Evolutionary conservation across 2,888 invertebrate genomes (phyloP).

Genomic region (Subacronicta megacephala): DNA sequence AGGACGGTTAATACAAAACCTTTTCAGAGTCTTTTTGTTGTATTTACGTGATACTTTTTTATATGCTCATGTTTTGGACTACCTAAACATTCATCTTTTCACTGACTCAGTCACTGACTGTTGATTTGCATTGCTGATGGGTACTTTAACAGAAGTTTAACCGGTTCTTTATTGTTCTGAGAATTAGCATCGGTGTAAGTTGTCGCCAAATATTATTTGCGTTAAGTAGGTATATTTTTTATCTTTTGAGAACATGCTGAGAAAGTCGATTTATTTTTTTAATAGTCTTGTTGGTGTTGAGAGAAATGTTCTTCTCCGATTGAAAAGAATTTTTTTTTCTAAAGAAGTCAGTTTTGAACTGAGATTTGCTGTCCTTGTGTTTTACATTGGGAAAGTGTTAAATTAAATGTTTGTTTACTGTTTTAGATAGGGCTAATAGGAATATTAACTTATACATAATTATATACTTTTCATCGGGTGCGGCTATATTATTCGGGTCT

Average conservation of each 20-base stretch:
- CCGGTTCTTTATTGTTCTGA: conserved; percentile 58
- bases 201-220: conserved; percentile 34
- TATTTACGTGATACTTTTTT: neutral
- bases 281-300: neutral
- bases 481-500: no score
- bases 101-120: conserved; percentile 60
- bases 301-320: neutral
- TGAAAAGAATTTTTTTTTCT: neutral
- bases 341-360: no score
- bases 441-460: no score
- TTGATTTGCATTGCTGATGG: conserved; percentile 73
- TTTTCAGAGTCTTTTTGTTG: neutral
- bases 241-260: conserved; percentile 4
- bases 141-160: conserved; percentile 60
- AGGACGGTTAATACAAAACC: neutral
- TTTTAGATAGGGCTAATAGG: no score
- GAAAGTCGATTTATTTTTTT: conserved; percentile 14
- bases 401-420: no score
- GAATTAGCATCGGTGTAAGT: conserved; percentile 31
- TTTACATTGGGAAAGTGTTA: no score
- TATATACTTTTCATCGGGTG: no score
- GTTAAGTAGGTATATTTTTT: neutral
- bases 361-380: no score
- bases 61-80: conserved; percentile 13
- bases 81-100: conserved; percentile 46